Base-by-base conservation (phyloP, 2,113 vertebrate species). In the Sturnira hondurensis region DNA sequence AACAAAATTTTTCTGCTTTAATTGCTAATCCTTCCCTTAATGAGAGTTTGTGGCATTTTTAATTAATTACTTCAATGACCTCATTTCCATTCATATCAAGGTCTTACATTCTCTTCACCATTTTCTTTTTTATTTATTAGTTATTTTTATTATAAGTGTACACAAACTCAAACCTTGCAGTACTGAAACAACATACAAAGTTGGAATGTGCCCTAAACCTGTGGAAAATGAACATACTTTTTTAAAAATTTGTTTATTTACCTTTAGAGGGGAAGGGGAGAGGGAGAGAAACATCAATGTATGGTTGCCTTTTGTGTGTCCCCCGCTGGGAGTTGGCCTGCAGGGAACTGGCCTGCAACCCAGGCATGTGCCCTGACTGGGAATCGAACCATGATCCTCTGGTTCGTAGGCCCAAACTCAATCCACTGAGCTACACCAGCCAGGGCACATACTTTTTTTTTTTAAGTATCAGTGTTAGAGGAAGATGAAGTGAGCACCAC, bases 41-140 rank as follows among this genome's bases (percentile, higher is more conserved):
- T 83, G 92, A 77, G 76, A 82, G 93, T 96, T 36, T 78, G 65
- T 86, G 94, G 89, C 94, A 96, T 89, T 95, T 95, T 97, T 70
- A 95, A 97, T 97, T 97, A 97, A 97, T 96, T 89, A 96, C 86
- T 94, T 93, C 74, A 76, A 77, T 43, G 91, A 87, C 56, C 83
- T 95, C 52, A 97, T 96, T 97, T 95, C 74, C 86, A 97, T 84
- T 91, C 86, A 93, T 36, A 91, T 78, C 70, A 93, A 94, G 56
- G 83, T 71, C 94, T 96, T 94, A 56, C 52, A 90, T 90, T 95
- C 83, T 58, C 50, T 93, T 88, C 50, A 73, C 17, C 65, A 47
- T 13, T 96, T 94, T 22, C 38, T 95, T 95, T 31, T 36, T 91
- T 83, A 85, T 56, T 94, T 93, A 87, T 89, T 94, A 77, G 92